Percentiles rank a stretch among this genome's conserved stretches.
These are phyloP conservation scores for Dryoscopus gambensis DNA, from an alignment of 2,113 vertebrate species.

Conservation along the genomic window DNA sequence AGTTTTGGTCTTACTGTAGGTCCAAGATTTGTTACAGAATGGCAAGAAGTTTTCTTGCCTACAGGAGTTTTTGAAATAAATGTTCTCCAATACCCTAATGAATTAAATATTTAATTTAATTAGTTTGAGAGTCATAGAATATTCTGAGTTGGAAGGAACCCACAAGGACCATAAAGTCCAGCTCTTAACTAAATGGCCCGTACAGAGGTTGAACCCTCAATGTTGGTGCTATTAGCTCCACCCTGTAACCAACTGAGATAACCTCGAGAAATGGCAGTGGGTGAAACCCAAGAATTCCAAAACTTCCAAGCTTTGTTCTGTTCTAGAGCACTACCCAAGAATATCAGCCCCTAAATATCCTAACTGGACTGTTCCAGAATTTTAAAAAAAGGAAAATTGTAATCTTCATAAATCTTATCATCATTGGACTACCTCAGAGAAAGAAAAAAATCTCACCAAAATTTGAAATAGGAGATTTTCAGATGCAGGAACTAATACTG, in stretches of 20 bases:
- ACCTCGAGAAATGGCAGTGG: fast-evolving
- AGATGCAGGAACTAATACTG: background rate
- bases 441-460: background rate
- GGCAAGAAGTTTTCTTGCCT: background rate
- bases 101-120: background rate
- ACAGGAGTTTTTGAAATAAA: background rate
- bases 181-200: no score
- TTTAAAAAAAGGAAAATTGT: background rate
- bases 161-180: background rate
- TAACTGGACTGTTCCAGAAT: background rate
- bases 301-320: background rate
- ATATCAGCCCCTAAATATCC: background rate
- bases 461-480: background rate
- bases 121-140: background rate
- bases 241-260: background rate
- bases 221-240: background rate
- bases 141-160: background rate
- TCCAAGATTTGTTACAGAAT: background rate
- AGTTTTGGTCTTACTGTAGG: background rate
- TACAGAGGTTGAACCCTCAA: background rate
- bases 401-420: background rate
- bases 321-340: background rate
- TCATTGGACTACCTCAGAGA: background rate
- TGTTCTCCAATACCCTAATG: background rate
- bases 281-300: background rate